Conservation (phyloP, 2,888 invertebrate species). For the Dasysyrphus tricinctus region DNA sequence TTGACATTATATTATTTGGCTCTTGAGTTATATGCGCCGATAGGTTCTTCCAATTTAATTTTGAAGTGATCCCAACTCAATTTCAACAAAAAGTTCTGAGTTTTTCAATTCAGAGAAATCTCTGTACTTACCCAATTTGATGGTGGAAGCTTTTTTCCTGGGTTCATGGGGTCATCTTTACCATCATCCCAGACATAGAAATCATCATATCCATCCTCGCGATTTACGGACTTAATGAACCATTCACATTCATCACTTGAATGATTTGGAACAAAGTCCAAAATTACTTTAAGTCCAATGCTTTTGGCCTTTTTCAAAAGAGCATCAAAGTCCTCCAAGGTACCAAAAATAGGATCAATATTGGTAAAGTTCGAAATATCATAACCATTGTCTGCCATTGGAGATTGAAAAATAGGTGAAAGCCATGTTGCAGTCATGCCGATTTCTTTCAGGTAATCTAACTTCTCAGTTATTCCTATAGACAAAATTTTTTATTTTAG, state of each 20-base stretch:
- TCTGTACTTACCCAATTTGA: slow-evolving; percentile 79
- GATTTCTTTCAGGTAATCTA: slow-evolving; percentile 87
- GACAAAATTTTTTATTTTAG: neutral
- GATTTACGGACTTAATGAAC: slow-evolving; percentile 90
- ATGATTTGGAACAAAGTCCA: slow-evolving; percentile 89
- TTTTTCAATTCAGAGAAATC: neutral
- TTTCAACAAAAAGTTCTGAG: no score
- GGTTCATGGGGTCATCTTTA: slow-evolving; percentile 79
- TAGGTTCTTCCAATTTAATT: no score
- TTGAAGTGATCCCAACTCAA: no score
- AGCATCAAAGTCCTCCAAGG: slow-evolving; percentile 87
- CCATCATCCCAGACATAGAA: slow-evolving; percentile 91
- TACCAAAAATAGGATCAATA: slow-evolving; percentile 87
- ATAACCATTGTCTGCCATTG: slow-evolving; percentile 91
- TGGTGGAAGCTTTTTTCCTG: slow-evolving; percentile 76
- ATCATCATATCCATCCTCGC: slow-evolving; percentile 87
- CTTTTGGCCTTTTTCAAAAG: slow-evolving; percentile 85
- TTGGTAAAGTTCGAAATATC: slow-evolving; percentile 89
- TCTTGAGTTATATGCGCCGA: no score
- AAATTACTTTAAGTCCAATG: slow-evolving; percentile 85
- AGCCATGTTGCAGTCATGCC: slow-evolving; percentile 89
- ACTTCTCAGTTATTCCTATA: slow-evolving; percentile 85
- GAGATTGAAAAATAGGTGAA: slow-evolving; percentile 89
- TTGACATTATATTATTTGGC: no score
- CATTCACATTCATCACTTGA: slow-evolving; percentile 92